Base-by-base conservation (phyloP, 2,113 vertebrate genomes). In the Petaurus breviceps region DNA sequence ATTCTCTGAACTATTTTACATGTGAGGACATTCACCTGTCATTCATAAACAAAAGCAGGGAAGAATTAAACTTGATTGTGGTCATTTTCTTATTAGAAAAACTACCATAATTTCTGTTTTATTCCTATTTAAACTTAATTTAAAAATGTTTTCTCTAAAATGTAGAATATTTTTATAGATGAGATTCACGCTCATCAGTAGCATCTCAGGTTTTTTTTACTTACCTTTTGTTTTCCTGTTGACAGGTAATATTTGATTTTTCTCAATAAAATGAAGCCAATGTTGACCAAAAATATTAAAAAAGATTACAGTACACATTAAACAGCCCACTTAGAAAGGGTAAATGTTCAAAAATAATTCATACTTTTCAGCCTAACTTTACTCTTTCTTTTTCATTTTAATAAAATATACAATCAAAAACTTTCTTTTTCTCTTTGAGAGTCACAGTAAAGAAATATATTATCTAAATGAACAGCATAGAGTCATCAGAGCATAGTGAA, bases 21-120 rank as follows among this genome's bases (percentile, higher is more conserved):
- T n/a, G 16, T 43, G 19, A 43, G 4, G 61, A 84, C n/a, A 43
- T 22, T 77, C 3, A n/a, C 14, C 31, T n/a, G 12, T n/a, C 68
- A 46, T 94, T 97, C 26, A 94, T 97, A 97, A 93, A 77, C 92
- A 95, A 94, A 54, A 96, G 93, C 54, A 92, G 95, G 55, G 37
- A 96, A 51, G 53, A 97, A 98, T 93, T 95, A 90, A 96, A 89
- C 31, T 55, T 92, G 94, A 92, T 95, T 28, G 92, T 84, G 68
- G 51, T 97, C 96, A 97, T 97, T 95, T 77, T 94, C 92, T 97
- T 84, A 94, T 97, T 94, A 96, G 92, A 92, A 92, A 96, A 96
- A 97, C 95, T 68, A 91, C 8, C 84, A 19, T 92, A 93, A 93
- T 84, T 84, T 43, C 16, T 84, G 68, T 84, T 84, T 43, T 43